phyloP scores from a whole-genome alignment of 1,140 invertebrate species.

The Zaprionus taronus region DNA sequence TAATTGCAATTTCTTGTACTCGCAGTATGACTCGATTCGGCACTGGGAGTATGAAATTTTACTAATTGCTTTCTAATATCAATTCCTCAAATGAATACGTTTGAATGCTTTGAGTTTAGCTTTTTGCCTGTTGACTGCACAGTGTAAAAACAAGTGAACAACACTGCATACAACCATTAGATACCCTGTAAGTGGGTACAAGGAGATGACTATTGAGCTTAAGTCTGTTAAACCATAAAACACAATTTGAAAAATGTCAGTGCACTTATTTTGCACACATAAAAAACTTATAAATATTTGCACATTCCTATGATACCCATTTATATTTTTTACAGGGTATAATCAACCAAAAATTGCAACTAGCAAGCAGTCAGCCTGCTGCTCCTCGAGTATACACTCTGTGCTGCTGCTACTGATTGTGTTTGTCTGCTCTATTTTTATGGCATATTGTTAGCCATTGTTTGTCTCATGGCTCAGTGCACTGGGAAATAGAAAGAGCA shows the following conservation, averaged over 20 bases:
- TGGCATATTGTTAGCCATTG: conserved; percentile 52
- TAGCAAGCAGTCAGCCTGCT: conserved; percentile 13
- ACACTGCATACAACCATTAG: not conserved
- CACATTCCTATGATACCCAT: not conserved
- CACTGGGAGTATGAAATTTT: conserved; percentile 23
- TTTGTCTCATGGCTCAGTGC: conserved; percentile 44
- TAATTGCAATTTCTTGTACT: conserved; percentile 55
- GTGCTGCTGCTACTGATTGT: not conserved
- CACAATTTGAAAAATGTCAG: not conserved
- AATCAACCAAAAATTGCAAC: conserved; percentile 47
- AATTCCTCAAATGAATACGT: conserved; percentile 73
- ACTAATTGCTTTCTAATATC: conserved; percentile 75
- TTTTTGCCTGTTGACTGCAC: conserved; percentile 46
- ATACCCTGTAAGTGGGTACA: not conserved
- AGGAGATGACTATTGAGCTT: too few relatives aligned
- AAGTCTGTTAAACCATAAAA: not conserved
- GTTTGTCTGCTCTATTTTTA: conserved; percentile 29
- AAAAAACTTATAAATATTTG: not conserved
- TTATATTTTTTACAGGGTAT: not conserved
- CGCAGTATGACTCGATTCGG: conserved; percentile 14
- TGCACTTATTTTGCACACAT: not conserved
- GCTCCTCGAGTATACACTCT: not conserved
- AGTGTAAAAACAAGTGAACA: conserved; percentile 33
- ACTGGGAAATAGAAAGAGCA: conserved; percentile 13
- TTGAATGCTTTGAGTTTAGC: conserved; percentile 57